Conservation (phyloP, 2,113 vertebrate species). For the Pionites leucogaster region DNA sequence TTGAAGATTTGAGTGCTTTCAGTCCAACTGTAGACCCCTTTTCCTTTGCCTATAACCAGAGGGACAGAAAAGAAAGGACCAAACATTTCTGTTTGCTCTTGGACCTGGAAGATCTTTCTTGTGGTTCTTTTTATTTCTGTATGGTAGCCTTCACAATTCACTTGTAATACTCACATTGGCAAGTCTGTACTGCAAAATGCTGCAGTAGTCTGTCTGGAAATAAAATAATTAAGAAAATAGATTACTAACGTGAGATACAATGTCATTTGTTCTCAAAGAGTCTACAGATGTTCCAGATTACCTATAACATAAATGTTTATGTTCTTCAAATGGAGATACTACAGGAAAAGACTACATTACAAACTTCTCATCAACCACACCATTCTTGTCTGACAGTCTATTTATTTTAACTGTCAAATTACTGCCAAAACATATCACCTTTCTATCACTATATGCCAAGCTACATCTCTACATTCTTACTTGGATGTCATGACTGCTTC, state of each 20-base stretch:
- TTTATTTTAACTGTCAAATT: slow-evolving; percentile 65
- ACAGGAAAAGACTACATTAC: neutral
- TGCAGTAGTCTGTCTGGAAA: neutral
- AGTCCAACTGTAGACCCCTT: neutral
- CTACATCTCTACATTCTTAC: slow-evolving; percentile 2
- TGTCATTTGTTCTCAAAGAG: neutral
- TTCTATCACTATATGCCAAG: neutral
- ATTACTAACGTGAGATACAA: neutral
- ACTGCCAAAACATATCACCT: slow-evolving; percentile 29
- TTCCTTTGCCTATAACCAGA: neutral
- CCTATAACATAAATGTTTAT: neutral
- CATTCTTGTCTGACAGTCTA: slow-evolving; percentile 28
- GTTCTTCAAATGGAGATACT: neutral
- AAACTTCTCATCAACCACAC: neutral
- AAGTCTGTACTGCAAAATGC: neutral
- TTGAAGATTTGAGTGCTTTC: neutral
- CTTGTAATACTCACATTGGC: neutral
- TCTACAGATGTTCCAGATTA: neutral
- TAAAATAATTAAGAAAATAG: neutral
- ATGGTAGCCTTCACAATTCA: neutral
- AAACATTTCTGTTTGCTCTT: neutral
- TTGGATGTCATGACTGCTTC: slow-evolving; percentile 24
- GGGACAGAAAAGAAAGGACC: neutral
- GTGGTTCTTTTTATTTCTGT: neutral
- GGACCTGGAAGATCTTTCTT: neutral